Evolutionary conservation across 92 coral and sea anemone genomes (phyloP), one percentile per base, ranked within the genome.

Genomic region (Anthopleura xanthogrammica): DNA sequence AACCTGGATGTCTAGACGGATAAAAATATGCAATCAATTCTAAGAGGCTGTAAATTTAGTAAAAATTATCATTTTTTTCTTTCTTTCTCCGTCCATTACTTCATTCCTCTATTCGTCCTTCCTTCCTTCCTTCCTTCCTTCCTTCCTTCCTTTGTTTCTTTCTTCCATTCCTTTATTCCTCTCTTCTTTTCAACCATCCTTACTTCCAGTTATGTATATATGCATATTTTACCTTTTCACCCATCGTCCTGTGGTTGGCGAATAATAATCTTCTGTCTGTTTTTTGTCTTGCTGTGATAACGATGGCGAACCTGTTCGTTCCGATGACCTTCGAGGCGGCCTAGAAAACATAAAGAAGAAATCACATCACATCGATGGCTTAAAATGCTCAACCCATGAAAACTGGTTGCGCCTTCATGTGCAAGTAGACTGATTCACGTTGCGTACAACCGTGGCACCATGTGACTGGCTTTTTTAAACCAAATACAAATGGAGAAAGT

Each of bases 171-270:
- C 58, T 13, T 10, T 2, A 8, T 11, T 10, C 13, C 58, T 12
- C 14, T 11, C 16, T 46, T 60, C 10, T 20, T 16, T 72, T 9
- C 29, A 5, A 0, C 70, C 68, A 72, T 17, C 52, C 11, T 2
- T 19, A 10, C 10, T 40, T 56, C 29, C 16, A 19, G 16, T 16
- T 40, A 22, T 79, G 12, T 52, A 24, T 52, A 57, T 56, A 29
- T 39, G 7, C 36, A 43, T 12, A 3, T 29, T 52, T 77, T 76
- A 93, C 97, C 93, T 91, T 93, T 85, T 93, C 36, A 93, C 93
- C 97, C 97, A 93, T 42, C 97, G 93, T 77, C 97, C 95, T 14
- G 93, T 91, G 12, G 92, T 83, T 13, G 97, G 93, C 2, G 97
- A 91, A 82, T 88, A 93, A 89, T 91, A 91, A 52, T 87, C 77